Conservation (phyloP, 2,888 invertebrate species). For the Leptinotarsa juncta region DNA sequence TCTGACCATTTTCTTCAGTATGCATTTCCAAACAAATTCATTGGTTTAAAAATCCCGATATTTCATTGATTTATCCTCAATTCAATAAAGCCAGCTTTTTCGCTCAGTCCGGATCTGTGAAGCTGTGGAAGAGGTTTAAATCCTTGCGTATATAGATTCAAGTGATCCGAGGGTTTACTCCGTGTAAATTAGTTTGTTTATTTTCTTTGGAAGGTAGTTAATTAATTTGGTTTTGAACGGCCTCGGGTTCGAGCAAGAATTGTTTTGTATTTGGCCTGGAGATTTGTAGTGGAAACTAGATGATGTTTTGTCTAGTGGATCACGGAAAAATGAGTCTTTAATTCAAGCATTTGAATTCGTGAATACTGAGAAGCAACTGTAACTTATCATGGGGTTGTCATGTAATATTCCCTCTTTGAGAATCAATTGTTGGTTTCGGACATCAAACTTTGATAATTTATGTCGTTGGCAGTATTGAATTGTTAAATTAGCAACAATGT, state of each 20-base stretch:
- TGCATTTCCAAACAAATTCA: too few species aligned
- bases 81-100: neutral
- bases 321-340: too few species aligned
- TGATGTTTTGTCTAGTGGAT: neutral
- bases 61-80: neutral
- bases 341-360: too few species aligned
- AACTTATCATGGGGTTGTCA: too few species aligned
- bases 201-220: constrained; percentile 41
- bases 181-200: constrained; percentile 45
- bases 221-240: constrained; percentile 35
- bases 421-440: too few species aligned
- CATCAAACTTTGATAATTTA: too few species aligned
- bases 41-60: too few species aligned
- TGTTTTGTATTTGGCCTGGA: constrained; percentile 12
- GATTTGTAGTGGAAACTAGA: neutral
- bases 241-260: neutral
- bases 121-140: constrained; percentile 9
- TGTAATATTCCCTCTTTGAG: too few species aligned
- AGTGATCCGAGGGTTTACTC: constrained; percentile 40
- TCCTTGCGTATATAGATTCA: constrained; percentile 39
- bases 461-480: too few species aligned
- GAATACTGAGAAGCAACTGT: too few species aligned
- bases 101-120: neutral
- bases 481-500: too few species aligned
- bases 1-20: too few species aligned